phyloP scores from a whole-genome alignment of 2,797 vertebrate genomes.

The Melanotaenia trifasciata region DNA sequence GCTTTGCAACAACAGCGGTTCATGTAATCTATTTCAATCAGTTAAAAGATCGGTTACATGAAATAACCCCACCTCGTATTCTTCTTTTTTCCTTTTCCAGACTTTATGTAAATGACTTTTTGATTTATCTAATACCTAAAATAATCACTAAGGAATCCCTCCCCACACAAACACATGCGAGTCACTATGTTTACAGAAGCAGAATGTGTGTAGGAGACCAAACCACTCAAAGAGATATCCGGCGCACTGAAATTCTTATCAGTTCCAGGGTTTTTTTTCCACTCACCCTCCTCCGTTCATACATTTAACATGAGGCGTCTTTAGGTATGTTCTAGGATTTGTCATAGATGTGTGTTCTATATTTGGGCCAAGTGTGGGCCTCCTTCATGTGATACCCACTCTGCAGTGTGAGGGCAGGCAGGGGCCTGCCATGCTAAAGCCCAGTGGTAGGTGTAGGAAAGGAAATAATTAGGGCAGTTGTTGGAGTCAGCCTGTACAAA shows the following conservation, averaged over 20 bases:
- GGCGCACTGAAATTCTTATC: slow-evolving; percentile 46
- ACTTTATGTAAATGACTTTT: slow-evolving; percentile 16
- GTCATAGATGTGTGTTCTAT: slow-evolving; percentile 57
- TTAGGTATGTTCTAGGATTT: slow-evolving; percentile 46
- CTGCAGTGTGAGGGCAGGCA: slow-evolving; percentile 13
- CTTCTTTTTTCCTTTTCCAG: neutral
- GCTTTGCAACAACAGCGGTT: neutral
- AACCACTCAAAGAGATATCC: slow-evolving; percentile 70
- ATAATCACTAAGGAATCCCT: slow-evolving; percentile 65
- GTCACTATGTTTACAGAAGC: slow-evolving; percentile 49
- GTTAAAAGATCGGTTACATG: slow-evolving; percentile 29
- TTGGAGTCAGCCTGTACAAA: slow-evolving; percentile 27
- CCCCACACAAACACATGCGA: slow-evolving; percentile 52
- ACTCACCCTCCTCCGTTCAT: slow-evolving; percentile 65
- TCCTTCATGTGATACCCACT: slow-evolving; percentile 50
- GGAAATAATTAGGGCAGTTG: slow-evolving; percentile 18
- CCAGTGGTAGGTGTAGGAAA: slow-evolving; percentile 20
- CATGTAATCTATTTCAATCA: neutral
- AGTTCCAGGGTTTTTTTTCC: slow-evolving; percentile 31
- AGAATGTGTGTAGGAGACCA: slow-evolving; percentile 70
- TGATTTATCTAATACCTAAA: slow-evolving; percentile 54
- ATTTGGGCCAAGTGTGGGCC: slow-evolving; percentile 45
- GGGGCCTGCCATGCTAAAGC: slow-evolving; percentile 9
- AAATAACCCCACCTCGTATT: neutral
- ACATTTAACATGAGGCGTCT: slow-evolving; percentile 59